A percentile compares a stretch with the other conserved stretches of the same genome.
phyloP scores from a whole-genome alignment of 2,113 vertebrate genomes.

The Hippocampus zosterae region DNA sequence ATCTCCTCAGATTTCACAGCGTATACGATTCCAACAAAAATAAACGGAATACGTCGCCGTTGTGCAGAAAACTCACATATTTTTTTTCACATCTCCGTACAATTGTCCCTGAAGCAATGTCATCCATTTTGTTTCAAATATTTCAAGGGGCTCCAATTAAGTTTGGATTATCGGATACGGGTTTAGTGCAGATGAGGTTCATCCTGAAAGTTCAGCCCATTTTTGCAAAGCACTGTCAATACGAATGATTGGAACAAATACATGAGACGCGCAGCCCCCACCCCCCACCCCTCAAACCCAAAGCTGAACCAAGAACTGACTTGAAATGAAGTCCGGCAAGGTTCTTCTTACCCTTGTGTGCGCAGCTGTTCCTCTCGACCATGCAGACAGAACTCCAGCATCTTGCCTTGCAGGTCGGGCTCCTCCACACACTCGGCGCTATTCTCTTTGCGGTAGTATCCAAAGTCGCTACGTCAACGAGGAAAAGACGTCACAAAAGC shows the following conservation, averaged over 20 bases:
- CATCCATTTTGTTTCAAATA: no score
- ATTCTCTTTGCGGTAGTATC: constrained; percentile 87
- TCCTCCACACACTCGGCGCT: constrained; percentile 85
- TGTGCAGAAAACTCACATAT: no score
- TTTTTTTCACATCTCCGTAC: no score
- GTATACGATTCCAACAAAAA: not conserved
- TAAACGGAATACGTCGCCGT: no score
- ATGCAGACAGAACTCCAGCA: constrained; percentile 85
- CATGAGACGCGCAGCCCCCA: not conserved
- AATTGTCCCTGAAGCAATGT: no score
- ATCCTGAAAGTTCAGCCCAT: not conserved
- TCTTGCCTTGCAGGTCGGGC: constrained; percentile 81
- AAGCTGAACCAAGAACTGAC: not conserved
- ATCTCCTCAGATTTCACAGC: not conserved
- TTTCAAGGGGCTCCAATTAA: no score
- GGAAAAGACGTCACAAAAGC: not conserved
- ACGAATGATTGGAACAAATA: not conserved
- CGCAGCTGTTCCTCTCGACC: constrained; percentile 82
- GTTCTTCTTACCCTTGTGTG: constrained; percentile 78
- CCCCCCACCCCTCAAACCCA: no score
- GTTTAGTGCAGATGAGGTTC: not conserved
- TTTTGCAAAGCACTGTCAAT: not conserved
- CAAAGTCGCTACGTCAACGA: constrained; percentile 80
- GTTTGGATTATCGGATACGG: no score
- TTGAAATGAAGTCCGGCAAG: not conserved